A percentile compares a stretch with the other conserved stretches of the same genome.
These are phyloP conservation scores for Atlantisia rogersi DNA, from an alignment of 2,113 vertebrate genomes.

Conservation along the genomic window DNA sequence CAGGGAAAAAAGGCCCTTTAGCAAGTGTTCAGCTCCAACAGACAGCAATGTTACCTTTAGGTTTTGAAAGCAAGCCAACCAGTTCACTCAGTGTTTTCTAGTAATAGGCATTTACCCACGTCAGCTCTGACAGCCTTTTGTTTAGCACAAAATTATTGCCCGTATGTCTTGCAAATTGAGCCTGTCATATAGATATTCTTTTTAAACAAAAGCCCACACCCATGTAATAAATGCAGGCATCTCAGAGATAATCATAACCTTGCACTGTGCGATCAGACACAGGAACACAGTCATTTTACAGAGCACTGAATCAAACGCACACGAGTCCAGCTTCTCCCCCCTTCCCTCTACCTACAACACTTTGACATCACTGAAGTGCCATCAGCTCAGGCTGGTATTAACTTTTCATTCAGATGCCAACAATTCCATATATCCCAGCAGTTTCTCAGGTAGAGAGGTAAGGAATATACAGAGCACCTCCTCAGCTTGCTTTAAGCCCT, in stretches of 20 bases:
- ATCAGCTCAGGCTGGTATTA: rapidly evolving
- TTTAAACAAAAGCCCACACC: not conserved
- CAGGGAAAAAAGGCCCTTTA: not conserved
- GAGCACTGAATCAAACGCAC: not conserved
- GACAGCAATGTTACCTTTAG: not conserved
- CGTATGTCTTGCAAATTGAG: not conserved
- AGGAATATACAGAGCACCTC: not conserved
- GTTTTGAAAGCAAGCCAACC: conserved; percentile 31
- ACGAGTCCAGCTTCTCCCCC: not conserved
- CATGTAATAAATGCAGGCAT: not conserved
- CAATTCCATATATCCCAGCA: not conserved
- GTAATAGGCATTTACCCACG: not conserved
- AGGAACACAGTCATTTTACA: not conserved
- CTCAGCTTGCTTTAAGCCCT: not conserved
- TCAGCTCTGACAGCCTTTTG: conserved; percentile 4
- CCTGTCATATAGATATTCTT: not conserved
- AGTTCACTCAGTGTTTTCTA: conserved; percentile 8
- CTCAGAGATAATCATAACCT: not conserved
- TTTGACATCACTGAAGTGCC: rapidly evolving
- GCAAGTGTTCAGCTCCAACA: not conserved
- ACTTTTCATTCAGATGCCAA: not conserved
- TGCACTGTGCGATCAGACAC: not conserved
- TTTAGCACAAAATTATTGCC: not conserved
- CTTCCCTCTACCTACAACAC: not conserved
- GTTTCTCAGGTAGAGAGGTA: not conserved